Evolutionary conservation across 2,797 vertebrate genomes (phyloP).

Genomic region (Poliocrania exsul): DNA sequence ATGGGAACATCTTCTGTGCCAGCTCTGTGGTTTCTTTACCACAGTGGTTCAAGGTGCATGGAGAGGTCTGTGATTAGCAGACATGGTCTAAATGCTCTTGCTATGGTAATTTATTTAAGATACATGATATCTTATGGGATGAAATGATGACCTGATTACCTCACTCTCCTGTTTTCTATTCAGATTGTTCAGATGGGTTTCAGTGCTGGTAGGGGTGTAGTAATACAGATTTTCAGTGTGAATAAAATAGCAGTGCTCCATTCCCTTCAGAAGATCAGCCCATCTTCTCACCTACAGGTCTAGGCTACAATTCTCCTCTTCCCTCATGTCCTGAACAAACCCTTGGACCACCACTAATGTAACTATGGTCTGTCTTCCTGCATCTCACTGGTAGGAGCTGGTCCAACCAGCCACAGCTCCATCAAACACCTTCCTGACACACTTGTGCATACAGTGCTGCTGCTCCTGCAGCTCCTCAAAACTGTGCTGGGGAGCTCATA

Average conservation of each 20-base stretch:
- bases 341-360: neutral
- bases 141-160: neutral
- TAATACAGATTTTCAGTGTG: neutral
- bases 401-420: neutral
- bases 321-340: neutral
- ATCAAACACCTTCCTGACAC: accelerated
- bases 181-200: neutral
- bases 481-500: neutral
- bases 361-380: neutral
- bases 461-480: neutral
- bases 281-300: neutral
- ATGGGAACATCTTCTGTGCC: neutral
- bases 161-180: neutral
- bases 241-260: neutral
- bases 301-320: neutral
- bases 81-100: neutral
- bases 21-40: neutral
- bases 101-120: neutral
- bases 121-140: neutral
- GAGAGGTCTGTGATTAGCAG: neutral
- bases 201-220: neutral
- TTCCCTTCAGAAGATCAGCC: neutral
- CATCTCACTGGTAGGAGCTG: neutral
- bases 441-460: neutral
- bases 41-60: neutral